Base-by-base conservation (phyloP, 2,113 vertebrate species). In the Ptilonorhynchus violaceus region DNA sequence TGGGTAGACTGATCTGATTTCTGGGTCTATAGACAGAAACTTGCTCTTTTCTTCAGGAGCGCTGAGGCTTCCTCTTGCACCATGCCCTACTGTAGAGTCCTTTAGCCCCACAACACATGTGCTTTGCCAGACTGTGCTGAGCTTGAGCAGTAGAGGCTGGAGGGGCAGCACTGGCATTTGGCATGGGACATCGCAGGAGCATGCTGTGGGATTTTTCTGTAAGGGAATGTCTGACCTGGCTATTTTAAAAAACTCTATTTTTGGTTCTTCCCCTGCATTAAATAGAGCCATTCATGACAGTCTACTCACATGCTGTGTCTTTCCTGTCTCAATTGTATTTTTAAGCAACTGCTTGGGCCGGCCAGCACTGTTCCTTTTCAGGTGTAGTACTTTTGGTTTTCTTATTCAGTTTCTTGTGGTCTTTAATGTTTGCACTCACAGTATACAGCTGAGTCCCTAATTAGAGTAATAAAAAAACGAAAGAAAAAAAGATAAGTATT, bases 321-420 rank as follows among this genome's bases (percentile, higher is more conserved):
- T 95, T 95, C 70, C 74, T 94, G 77, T 79, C 70, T 15, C 73
- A 49, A 3, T 10, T 96, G 56, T 91, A 46, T 79, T 93, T 93
- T 85, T 39, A 68, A 89, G 70, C 35, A 66, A 33, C 44, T 92
- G 22, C 58, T 89, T 76, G 58, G 66, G n/a, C 39, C 41, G 75
- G 66, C 10, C 49, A 69, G 18, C 20, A 39, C 25, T 66, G 37
- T 75, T 89, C 19, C 24, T 86, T 84, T 82, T 91, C 47, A 75
- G 85, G 15, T 22, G 18, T 11, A 70, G 44, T 19, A 60, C 55
- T 83, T 58, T 19, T 39, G 46, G 39, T 70, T 93, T 94, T 85
- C 50, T 58, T 77, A 46, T 83, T 73, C 12, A 30, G 37, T 83
- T 95, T 77, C 58, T 80, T 77, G 58, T 4, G 14, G n/a, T 82